These are phyloP conservation scores for Drosophila saltans DNA, from an alignment of 1,140 invertebrate genomes.

Conservation along the genomic window DNA sequence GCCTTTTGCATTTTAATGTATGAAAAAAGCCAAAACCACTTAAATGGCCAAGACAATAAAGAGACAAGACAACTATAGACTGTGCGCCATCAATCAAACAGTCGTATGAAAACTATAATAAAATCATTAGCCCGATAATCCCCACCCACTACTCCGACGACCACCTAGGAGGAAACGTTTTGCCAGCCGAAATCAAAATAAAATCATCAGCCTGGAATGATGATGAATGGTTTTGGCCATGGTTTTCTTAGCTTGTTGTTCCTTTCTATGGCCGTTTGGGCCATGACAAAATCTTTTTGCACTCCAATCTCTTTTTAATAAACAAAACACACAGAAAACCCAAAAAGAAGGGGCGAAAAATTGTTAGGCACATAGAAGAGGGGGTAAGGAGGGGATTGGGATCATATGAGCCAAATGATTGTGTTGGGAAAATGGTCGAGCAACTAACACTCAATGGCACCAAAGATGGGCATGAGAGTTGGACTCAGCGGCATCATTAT, in stretches of 20 bases:
- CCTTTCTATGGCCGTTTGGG: slow-evolving; percentile 41
- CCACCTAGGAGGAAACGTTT: slow-evolving; percentile 48
- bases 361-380: background rate
- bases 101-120: slow-evolving; percentile 73
- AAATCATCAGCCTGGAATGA: slow-evolving; percentile 75
- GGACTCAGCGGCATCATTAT: slow-evolving; percentile 72
- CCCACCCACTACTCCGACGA: slow-evolving; percentile 15
- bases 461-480: slow-evolving; percentile 37
- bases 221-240: slow-evolving; percentile 62
- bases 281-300: slow-evolving; percentile 72
- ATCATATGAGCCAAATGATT: slow-evolving; percentile 58
- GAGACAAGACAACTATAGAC: slow-evolving; percentile 7
- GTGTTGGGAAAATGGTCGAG: slow-evolving; percentile 55
- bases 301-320: slow-evolving; percentile 76
- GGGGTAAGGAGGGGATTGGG: background rate
- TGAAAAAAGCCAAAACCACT: slow-evolving; percentile 22
- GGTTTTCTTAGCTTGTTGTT: slow-evolving; percentile 4
- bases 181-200: slow-evolving; percentile 68
- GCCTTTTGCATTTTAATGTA: slow-evolving; percentile 48
- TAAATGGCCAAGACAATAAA: slow-evolving; percentile 24
- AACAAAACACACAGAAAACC: slow-evolving; percentile 57
- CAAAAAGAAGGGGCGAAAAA: slow-evolving; percentile 4
- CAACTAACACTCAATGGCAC: slow-evolving; percentile 59
- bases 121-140: slow-evolving; percentile 77
- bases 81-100: slow-evolving; percentile 66